phyloP scores from a whole-genome alignment of 1,140 invertebrate species.

The Leptinotarsa texana region DNA sequence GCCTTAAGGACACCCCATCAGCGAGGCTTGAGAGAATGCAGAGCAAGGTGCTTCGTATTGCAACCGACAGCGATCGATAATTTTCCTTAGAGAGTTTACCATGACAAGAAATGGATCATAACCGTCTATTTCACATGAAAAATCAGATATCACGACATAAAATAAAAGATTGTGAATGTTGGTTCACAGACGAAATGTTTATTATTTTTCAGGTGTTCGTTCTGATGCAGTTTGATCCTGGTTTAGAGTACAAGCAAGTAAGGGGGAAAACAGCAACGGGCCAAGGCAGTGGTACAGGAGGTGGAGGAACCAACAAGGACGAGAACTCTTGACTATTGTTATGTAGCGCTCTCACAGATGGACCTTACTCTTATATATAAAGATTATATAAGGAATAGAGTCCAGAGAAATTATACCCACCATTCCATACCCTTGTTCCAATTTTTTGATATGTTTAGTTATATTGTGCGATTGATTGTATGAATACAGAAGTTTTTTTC shows the following conservation, averaged over 20 bases:
- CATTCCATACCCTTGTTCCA: constrained; percentile 15
- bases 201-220: constrained; percentile 80
- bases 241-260: constrained; percentile 89
- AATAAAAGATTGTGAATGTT: too few relatives aligned
- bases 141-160: too few relatives aligned
- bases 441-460: background rate
- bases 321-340: constrained; percentile 97
- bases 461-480: background rate
- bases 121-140: too few relatives aligned
- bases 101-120: too few relatives aligned
- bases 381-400: background rate
- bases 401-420: constrained; percentile 9
- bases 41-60: too few relatives aligned
- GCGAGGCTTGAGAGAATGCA: too few relatives aligned
- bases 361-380: constrained; percentile 75
- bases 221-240: constrained; percentile 95
- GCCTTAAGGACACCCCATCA: too few relatives aligned
- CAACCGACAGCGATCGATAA: too few relatives aligned
- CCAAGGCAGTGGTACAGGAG: constrained; percentile 62
- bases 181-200: background rate
- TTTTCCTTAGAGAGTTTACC: too few relatives aligned
- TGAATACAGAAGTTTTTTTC: background rate
- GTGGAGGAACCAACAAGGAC: constrained; percentile 73
- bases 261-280: constrained; percentile 61
- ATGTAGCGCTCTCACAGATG: constrained; percentile 97